Percentiles rank a stretch among this genome's conserved stretches.
Evolutionary conservation across 2,888 invertebrate genomes (phyloP).

Genomic region (Eupithecia exiguata): DNA sequence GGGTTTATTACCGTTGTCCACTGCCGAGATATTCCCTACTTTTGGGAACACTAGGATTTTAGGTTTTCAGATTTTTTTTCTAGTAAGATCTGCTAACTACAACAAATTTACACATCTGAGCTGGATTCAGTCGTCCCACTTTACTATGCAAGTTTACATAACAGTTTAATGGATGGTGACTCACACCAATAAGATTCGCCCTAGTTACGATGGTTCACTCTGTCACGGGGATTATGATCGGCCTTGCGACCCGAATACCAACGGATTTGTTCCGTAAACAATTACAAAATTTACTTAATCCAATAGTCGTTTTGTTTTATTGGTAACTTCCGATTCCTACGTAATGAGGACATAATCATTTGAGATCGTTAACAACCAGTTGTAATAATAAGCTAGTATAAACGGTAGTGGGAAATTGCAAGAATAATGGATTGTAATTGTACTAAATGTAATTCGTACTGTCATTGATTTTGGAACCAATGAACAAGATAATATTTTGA

Average conservation of each 20-base stretch:
- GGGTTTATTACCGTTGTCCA: not conserved
- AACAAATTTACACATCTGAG: slow-evolving; percentile 7
- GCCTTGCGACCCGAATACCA: slow-evolving; percentile 67
- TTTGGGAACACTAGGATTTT: not conserved
- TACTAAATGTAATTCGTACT: not conserved
- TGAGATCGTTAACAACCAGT: slow-evolving; percentile 13
- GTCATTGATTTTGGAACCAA: not conserved
- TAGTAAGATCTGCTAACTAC: not conserved
- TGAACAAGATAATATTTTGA: not conserved
- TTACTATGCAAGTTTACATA: slow-evolving; percentile 53
- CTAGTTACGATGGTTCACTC: slow-evolving; percentile 59
- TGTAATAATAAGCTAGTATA: slow-evolving; percentile 4
- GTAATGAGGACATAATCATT: slow-evolving; percentile 18
- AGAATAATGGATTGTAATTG: slow-evolving; percentile 3
- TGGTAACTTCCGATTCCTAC: slow-evolving; percentile 29
- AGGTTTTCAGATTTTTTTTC: not conserved
- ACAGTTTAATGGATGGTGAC: slow-evolving; percentile 55
- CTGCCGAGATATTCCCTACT: not conserved
- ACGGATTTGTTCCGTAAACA: slow-evolving; percentile 64
- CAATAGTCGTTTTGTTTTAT: slow-evolving; percentile 17
- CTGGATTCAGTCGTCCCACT: slow-evolving; percentile 30
- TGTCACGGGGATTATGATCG: slow-evolving; percentile 62
- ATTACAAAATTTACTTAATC: slow-evolving; percentile 39
- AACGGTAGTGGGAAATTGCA: slow-evolving; percentile 5
- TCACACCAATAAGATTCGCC: slow-evolving; percentile 56